These are phyloP conservation scores for Globia sparganii DNA, from an alignment of 2,888 invertebrate species.

Conservation along the genomic window DNA sequence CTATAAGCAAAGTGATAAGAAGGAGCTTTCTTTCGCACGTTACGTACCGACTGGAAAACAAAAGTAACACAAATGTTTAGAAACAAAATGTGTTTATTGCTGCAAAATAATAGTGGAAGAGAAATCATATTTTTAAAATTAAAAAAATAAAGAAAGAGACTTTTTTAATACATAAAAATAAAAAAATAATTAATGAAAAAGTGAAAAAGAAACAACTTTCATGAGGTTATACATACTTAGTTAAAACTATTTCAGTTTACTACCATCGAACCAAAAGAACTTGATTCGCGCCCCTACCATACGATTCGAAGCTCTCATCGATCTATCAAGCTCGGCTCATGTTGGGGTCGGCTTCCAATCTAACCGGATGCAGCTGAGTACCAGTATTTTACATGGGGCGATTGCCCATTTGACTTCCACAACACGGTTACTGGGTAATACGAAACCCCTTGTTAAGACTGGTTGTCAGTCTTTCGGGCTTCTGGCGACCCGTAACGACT, in stretches of 20 bases:
- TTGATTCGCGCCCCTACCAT: not conserved
- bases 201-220: not conserved
- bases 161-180: not conserved
- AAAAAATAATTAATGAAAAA: not conserved
- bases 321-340: slow-evolving; percentile 3
- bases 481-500: no score
- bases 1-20: not conserved
- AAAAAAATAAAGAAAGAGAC: not conserved
- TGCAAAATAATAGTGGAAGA: not conserved
- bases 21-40: not conserved
- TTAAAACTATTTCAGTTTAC: not conserved
- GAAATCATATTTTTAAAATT: not conserved
- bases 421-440: no score
- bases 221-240: no score
- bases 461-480: no score
- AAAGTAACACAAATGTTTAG: not conserved
- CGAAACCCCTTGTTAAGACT: no score
- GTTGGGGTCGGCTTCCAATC: no score
- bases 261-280: not conserved
- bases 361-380: no score
- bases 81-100: not conserved
- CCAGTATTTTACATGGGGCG: no score
- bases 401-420: no score
- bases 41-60: not conserved
- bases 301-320: not conserved